A percentile compares a stretch with the other conserved stretches of the same genome.
Conservation (phyloP, 2,797 vertebrate genomes). For the Myotis findleyi region DNA sequence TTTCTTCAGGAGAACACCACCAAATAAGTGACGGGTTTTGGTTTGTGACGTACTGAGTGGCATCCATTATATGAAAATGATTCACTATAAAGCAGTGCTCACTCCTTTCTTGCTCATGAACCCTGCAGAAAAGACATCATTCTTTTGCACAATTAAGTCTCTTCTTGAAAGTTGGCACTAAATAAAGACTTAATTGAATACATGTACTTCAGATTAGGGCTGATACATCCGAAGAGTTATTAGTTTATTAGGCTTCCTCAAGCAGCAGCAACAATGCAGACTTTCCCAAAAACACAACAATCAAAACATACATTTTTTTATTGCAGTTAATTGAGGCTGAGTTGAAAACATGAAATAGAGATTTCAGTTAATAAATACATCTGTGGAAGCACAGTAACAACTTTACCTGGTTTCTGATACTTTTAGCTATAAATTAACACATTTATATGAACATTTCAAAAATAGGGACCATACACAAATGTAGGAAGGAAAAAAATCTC, state of each 20-base stretch:
- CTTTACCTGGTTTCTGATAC: neutral
- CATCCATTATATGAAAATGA: neutral
- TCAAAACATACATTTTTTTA: neutral
- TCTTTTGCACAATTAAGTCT: neutral
- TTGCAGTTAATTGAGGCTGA: neutral
- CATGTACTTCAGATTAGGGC: neutral
- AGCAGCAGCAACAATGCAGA: neutral
- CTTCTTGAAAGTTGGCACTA: neutral
- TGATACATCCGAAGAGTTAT: neutral
- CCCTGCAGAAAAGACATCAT: neutral
- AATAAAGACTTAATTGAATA: neutral
- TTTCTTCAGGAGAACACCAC: neutral
- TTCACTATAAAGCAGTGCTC: neutral
- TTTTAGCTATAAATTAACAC: neutral
- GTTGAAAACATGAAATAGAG: neutral
- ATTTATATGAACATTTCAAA: neutral
- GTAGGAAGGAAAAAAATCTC: conserved; percentile 23
- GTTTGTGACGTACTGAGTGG: neutral
- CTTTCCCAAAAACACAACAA: neutral
- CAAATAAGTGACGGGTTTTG: neutral
- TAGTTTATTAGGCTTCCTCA: neutral
- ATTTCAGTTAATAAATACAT: neutral
- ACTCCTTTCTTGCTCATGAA: neutral
- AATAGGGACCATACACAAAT: neutral
- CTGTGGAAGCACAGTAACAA: neutral